Evolutionary conservation across 92 coral and sea anemone genomes (phyloP), one percentile per base, ranked within the genome.

Genomic region (Actinostola sp.): DNA sequence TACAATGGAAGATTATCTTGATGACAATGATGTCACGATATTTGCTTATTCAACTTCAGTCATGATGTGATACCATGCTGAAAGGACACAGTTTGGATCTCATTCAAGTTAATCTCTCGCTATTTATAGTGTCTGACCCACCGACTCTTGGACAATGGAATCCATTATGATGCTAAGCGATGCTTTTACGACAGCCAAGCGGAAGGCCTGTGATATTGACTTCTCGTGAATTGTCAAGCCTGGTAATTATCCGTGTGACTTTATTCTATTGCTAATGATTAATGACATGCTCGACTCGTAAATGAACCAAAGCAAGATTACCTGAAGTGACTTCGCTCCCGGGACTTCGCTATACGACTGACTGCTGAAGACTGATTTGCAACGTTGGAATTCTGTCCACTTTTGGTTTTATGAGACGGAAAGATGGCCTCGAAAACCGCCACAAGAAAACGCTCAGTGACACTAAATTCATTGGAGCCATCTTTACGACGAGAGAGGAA

Each of bases 381-480:
- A n/a, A n/a, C n/a, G 11, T 36, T 36, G 42, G 11, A 36, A 4
- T 36, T 4, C 11, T 11, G 42, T 36, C 4, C 42, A 36, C 42
- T 11, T 36, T 36, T 36, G 42, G 6, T 11, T 4, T 4, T 21
- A 1, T 21, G 13, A 30, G 63, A 6, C 15, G 36, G 50, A 10
- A 21, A 25, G 32, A 85, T 85, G 90, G 74, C 79, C 54, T 70
- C 75, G 16, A 31, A 66, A 3, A 39, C 23, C 6, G 55, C 88
- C 1, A 59, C 34, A 8, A 84, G 97, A 62, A 90, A 76, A 66
- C 86, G 97, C 3, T 90, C 92, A 1, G 81, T 90, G 34, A 90
- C 97, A 15, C 45, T 87, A 21, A 83, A 76, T 16, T 87, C 97
- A 0, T 42, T 88, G 70, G 92, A 87, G 25, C 97, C 97, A 27